These are phyloP conservation scores for Pomacea canaliculata DNA, from an alignment of 2,888 invertebrate genomes.

Conservation along the genomic window DNA sequence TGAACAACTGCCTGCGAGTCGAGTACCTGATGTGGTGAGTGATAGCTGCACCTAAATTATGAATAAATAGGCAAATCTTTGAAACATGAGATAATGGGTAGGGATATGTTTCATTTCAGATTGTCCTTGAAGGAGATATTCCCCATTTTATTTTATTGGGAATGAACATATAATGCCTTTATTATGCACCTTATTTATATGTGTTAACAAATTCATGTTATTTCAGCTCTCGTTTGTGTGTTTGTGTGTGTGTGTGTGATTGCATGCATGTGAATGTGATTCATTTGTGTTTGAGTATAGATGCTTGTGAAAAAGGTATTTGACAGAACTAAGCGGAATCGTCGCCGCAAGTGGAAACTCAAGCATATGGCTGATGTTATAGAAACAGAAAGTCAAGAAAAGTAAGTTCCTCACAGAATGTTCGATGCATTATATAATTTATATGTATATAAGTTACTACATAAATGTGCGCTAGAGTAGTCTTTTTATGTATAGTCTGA, in stretches of 20 bases:
- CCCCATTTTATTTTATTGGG: too few relatives aligned
- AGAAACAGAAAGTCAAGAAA: constrained; percentile 69
- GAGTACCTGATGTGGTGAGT: constrained; percentile 84
- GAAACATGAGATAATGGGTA: not conserved
- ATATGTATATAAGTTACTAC: not conserved
- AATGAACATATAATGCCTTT: too few relatives aligned
- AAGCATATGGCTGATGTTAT: constrained; percentile 79
- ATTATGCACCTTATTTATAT: too few relatives aligned
- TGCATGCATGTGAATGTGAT: too few relatives aligned
- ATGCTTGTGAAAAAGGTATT: constrained; percentile 93
- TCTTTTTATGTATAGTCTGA: not conserved
- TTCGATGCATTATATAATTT: too few relatives aligned
- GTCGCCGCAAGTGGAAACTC: constrained; percentile 88
- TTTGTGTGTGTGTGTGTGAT: too few relatives aligned
- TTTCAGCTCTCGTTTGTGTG: too few relatives aligned
- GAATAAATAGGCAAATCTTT: not conserved
- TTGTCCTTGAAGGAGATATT: too few relatives aligned
- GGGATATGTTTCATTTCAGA: not conserved
- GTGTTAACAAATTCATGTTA: too few relatives aligned
- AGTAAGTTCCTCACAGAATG: constrained; percentile 45
- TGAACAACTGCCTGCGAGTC: constrained; percentile 79
- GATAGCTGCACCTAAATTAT: not conserved
- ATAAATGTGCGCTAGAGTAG: not conserved
- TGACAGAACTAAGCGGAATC: constrained; percentile 79
- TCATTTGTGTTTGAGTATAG: constrained; percentile 37